Evolutionary conservation across 1,140 invertebrate genomes (phyloP).

Genomic region (Dolichoris vasculosae): DNA sequence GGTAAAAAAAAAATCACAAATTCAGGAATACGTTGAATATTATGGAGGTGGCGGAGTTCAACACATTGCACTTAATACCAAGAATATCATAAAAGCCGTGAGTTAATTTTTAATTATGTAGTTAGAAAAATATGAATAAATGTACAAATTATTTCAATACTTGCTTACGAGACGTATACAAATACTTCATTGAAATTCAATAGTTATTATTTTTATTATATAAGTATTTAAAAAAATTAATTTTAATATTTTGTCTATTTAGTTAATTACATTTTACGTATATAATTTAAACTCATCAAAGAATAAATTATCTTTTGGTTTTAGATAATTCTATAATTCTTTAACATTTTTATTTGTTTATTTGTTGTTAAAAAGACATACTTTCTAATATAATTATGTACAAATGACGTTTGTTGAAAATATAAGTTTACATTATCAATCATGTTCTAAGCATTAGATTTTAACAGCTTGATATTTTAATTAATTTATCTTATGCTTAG

Average conservation of each 20-base stretch:
- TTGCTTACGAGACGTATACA: neutral
- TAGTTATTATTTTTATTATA: too few relatives aligned
- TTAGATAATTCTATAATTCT: too few relatives aligned
- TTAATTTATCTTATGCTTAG: neutral
- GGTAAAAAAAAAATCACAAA: slow-evolving; percentile 98
- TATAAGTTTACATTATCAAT: neutral
- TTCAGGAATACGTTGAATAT: slow-evolving; percentile 98
- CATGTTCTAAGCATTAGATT: neutral
- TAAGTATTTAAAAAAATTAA: too few relatives aligned
- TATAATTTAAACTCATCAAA: too few relatives aligned
- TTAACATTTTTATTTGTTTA: too few relatives aligned
- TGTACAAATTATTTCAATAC: too few relatives aligned
- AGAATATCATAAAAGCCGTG: slow-evolving; percentile 92
- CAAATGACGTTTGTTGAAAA: too few relatives aligned
- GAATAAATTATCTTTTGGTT: too few relatives aligned
- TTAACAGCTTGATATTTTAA: neutral
- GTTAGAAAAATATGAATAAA: neutral
- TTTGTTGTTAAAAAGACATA: too few relatives aligned
- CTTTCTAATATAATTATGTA: too few relatives aligned
- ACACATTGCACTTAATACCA: slow-evolving; percentile 97
- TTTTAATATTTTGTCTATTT: too few relatives aligned
- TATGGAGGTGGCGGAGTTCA: slow-evolving; percentile 98
- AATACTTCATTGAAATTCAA: neutral
- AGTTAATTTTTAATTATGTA: slow-evolving; percentile 60
- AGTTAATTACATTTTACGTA: too few relatives aligned